A percentile compares a stretch with the other conserved stretches of the same genome.
Conservation (phyloP, 2,888 invertebrate genomes). For the Netelia fuscicornis region DNA sequence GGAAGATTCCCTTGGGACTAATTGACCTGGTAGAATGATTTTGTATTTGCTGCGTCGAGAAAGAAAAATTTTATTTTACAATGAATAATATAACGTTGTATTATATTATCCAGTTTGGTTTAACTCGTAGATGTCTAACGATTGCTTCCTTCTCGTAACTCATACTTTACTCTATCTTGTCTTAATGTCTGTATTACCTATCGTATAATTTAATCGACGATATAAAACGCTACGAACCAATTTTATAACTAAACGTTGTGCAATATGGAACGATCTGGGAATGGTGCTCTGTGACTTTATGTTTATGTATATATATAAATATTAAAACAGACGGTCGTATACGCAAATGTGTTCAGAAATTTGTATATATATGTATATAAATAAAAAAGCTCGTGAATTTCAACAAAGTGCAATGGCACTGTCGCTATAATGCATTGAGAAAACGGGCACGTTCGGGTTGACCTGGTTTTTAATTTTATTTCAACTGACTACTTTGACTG, state of each 20-base stretch:
- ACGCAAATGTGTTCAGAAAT: background rate
- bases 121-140: conserved; percentile 49
- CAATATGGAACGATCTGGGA: background rate
- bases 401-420: conserved; percentile 8
- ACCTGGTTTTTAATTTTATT: conserved; percentile 65
- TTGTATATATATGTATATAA: background rate
- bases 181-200: background rate
- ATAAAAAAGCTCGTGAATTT: background rate
- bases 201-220: conserved; percentile 55
- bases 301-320: background rate
- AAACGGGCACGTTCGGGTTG: conserved; percentile 40
- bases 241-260: background rate
- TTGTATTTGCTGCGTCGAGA: conserved; percentile 7
- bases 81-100: conserved; percentile 36
- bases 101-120: conserved; percentile 9
- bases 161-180: background rate
- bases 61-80: background rate
- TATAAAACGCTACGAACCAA: conserved; percentile 28
- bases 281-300: background rate
- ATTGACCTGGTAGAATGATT: conserved; percentile 22
- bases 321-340: background rate
- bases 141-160: conserved; percentile 25
- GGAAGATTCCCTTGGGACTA: conserved; percentile 7
- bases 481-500: conserved; percentile 25
- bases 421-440: background rate